Percentiles rank a stretch among this genome's conserved stretches.
Evolutionary conservation across 2,888 invertebrate species (phyloP).

Genomic region (Tetragnatha montana): DNA sequence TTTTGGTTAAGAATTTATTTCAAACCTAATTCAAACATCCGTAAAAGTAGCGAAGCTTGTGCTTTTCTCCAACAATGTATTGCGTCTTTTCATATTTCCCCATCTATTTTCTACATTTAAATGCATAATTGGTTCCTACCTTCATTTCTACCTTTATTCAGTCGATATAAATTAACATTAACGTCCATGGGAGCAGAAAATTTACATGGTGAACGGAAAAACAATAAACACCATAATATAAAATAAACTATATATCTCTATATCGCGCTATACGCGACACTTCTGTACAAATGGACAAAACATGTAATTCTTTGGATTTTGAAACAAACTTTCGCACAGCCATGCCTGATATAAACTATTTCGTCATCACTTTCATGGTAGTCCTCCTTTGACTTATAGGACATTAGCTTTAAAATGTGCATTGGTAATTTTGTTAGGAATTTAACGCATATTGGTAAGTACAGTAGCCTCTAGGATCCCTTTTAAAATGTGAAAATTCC

Average conservation of each 20-base stretch:
- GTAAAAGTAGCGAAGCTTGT: too few species aligned
- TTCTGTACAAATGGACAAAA: slow-evolving; percentile 64
- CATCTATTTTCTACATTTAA: neutral
- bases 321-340: slow-evolving; percentile 40
- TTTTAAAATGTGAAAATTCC: too few species aligned
- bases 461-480: too few species aligned
- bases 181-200: slow-evolving; percentile 6
- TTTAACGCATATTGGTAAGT: too few species aligned
- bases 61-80: too few species aligned
- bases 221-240: slow-evolving; percentile 47
- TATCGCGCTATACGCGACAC: slow-evolving; percentile 50
- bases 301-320: slow-evolving; percentile 64
- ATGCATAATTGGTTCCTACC: neutral
- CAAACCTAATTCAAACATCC: too few species aligned
- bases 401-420: too few species aligned
- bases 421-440: too few species aligned
- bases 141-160: neutral
- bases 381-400: neutral
- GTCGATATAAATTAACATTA: neutral
- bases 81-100: too few species aligned
- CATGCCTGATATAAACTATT: neutral
- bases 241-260: slow-evolving; percentile 46
- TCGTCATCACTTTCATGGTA: neutral
- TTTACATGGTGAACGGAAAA: slow-evolving; percentile 9
- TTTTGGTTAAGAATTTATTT: too few species aligned